These are phyloP conservation scores for Alethe castanea DNA, from an alignment of 2,113 vertebrate genomes.

Conservation along the genomic window DNA sequence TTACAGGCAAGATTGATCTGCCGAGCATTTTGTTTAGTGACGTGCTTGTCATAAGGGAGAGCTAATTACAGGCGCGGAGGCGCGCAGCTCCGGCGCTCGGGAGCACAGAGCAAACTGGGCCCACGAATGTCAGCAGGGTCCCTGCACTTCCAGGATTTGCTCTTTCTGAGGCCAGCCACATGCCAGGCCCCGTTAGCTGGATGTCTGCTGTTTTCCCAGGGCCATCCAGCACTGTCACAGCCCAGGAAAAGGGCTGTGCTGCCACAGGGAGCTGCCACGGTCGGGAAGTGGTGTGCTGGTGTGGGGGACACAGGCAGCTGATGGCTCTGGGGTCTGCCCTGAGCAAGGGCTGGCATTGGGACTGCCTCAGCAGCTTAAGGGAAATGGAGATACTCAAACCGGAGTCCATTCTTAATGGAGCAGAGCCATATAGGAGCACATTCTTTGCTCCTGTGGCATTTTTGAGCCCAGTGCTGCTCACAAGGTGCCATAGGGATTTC, in stretches of 20 bases:
- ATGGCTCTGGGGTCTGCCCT: not conserved
- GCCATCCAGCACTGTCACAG: not conserved
- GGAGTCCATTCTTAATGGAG: not conserved
- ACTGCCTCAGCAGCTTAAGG: rapidly evolving
- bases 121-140: not conserved
- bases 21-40: slow-evolving; percentile 56
- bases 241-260: not conserved
- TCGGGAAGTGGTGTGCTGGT: not conserved
- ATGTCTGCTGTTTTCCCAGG: not conserved
- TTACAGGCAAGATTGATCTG: slow-evolving; percentile 49
- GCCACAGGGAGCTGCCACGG: not conserved
- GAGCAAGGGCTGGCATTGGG: rapidly evolving
- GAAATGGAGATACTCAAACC: not conserved
- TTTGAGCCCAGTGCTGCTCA: not conserved
- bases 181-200: rapidly evolving
- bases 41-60: slow-evolving; percentile 45
- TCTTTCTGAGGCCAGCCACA: not conserved
- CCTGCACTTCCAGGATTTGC: not conserved
- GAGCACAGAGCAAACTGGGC: not conserved
- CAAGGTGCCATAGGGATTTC: not conserved
- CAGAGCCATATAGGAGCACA: not conserved
- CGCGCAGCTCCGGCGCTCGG: rapidly evolving
- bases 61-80: not conserved
- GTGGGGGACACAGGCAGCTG: rapidly evolving
- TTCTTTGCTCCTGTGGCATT: not conserved